Evolutionary conservation across 37 sponge, comb jelly and placozoan species (phyloP).

Genomic region (Chondrosia reniformis): DNA sequence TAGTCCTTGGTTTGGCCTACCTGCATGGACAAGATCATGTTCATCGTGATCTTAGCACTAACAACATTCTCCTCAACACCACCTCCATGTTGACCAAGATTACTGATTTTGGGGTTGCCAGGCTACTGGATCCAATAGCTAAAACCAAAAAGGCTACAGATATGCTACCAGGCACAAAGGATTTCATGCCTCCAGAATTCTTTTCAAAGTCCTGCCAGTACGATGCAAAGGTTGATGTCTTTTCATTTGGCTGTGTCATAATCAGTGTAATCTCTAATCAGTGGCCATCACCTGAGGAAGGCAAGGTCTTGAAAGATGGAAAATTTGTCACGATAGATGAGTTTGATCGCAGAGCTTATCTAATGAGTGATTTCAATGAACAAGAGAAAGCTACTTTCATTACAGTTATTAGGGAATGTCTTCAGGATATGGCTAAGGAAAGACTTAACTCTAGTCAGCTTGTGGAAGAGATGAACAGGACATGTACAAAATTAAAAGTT

Average conservation of each 20-base stretch:
- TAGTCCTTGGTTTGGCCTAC: conserved; percentile 16
- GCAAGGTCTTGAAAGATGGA: neutral
- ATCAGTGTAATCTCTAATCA: neutral
- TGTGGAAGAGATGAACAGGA: too few relatives aligned
- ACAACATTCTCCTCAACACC: conserved; percentile 18
- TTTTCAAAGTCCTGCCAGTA: neutral
- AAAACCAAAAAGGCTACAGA: neutral
- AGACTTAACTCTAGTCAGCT: too few relatives aligned
- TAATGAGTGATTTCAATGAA: neutral
- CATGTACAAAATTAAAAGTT: too few relatives aligned
- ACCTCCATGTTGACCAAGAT: neutral
- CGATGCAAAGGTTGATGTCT: neutral
- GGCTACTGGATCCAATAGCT: too few relatives aligned
- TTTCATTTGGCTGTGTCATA: conserved; percentile 17
- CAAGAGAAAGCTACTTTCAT: neutral
- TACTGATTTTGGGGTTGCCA: conserved; percentile 20
- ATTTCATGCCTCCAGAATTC: conserved; percentile 14
- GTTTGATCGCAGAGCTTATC: neutral
- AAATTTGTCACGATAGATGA: neutral
- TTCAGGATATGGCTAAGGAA: neutral
- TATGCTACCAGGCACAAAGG: neutral
- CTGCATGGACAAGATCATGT: conserved; percentile 3
- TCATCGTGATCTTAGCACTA: conserved; percentile 25
- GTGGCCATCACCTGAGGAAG: conserved; percentile 11
- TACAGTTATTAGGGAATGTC: neutral